Evolutionary conservation across 2,113 vertebrate genomes (phyloP), one percentile per base, ranked within the genome.

Genomic region (Saccopteryx bilineata): DNA sequence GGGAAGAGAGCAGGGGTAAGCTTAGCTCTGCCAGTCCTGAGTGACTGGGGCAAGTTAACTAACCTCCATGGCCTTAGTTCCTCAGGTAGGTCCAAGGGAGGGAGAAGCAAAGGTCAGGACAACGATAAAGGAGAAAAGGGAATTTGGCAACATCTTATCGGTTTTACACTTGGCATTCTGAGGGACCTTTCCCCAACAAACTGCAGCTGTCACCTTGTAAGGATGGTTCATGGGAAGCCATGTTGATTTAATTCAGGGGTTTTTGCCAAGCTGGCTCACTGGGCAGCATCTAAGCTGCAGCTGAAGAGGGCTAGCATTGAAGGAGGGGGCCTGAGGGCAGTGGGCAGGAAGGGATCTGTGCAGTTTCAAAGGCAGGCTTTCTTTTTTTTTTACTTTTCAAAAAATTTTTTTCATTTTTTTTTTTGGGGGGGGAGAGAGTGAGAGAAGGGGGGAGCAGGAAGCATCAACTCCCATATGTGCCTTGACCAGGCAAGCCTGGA

Each of bases 301-400:
- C 23, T 23, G 17, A 65, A 52, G n/a, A 78, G 46, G 17, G 56
- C 46, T 74, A 50, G 74, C 56, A 14, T 28, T 56, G 65, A 71
- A 87, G 79, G 28, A 86, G 21, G 78, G 12, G 23, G 48, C 24
- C 54, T 19, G 8, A 66, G 54, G 31, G 58, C 26, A 54, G 21
- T 39, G 56, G 63, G 50, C 68, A 84, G 56, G 58, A 74, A 0
- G 11, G 17, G 9, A 13, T 78, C 68, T 75, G 13, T 14, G 31
- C 2, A 69, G 72, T 87, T 84, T 74, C 85, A 96, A 94, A 94
- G n/a, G 24, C 28, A 39, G 21, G 28, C 68, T 61, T 85, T 78
- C 61, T 39, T 39, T 39, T 39, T 39, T 39, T 39, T 39, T 39
- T 39, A 39, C 39, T 39, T 39, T 39, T 39, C 39, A 39, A 39